These are phyloP conservation scores for Rousettus leschenaultii DNA, from an alignment of 2,113 vertebrate species.

Conservation along the genomic window DNA sequence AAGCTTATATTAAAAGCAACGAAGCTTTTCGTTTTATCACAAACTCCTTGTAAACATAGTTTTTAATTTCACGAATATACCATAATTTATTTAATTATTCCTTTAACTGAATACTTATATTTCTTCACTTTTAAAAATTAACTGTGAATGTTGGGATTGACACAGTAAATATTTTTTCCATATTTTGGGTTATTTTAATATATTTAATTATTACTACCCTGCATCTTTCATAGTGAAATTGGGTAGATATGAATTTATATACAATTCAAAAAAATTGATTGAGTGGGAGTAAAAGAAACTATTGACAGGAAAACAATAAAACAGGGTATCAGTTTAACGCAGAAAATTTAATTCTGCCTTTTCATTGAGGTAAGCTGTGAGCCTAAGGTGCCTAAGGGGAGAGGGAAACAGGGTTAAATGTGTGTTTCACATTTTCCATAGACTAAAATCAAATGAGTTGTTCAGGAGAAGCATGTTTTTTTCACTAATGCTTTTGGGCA, in stretches of 20 bases:
- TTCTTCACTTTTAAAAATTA: constrained; percentile 34
- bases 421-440: background rate
- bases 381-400: background rate
- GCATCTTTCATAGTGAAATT: constrained; percentile 20
- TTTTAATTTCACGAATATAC: constrained; percentile 24
- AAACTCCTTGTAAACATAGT: background rate
- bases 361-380: background rate
- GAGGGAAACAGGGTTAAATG: background rate
- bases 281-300: background rate
- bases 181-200: background rate
- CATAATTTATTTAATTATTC: background rate
- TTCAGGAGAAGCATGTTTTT: background rate
- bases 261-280: constrained; percentile 17
- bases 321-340: background rate
- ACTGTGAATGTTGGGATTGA: background rate
- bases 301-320: background rate
- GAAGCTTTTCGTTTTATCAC: background rate
- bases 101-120: background rate
- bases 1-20: constrained; percentile 19
- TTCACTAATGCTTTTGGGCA: background rate
- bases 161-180: background rate
- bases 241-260: background rate
- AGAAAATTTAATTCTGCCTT: background rate
- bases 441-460: background rate
- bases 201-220: background rate